Percentiles rank a stretch among this genome's conserved stretches.
These are phyloP conservation scores for Lutraria rhynchaena DNA, from an alignment of 1,140 invertebrate species.

Conservation along the genomic window DNA sequence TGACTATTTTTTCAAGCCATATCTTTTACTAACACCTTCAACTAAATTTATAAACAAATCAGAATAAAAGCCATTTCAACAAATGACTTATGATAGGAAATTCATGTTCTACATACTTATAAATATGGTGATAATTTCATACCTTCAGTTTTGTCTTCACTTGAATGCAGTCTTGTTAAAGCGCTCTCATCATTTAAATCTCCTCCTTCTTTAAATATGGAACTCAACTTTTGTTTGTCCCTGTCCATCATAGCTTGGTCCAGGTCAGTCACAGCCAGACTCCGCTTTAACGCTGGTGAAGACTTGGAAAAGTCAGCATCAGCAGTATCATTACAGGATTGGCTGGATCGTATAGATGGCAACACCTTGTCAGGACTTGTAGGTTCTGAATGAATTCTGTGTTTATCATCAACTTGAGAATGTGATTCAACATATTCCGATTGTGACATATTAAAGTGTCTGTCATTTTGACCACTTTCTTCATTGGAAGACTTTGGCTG, in stretches of 20 bases:
- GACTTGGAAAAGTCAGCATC: slow-evolving; percentile 23
- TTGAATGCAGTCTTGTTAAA: slow-evolving; percentile 1
- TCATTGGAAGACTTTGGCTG: not conserved
- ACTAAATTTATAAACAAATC: too few species aligned
- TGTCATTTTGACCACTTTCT: not conserved
- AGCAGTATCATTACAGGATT: slow-evolving; percentile 45
- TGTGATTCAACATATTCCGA: slow-evolving; percentile 34
- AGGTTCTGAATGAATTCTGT: slow-evolving; percentile 44
- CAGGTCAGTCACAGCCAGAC: slow-evolving; percentile 67
- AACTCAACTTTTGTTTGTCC: slow-evolving; percentile 66
- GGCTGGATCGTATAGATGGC: slow-evolving; percentile 21
- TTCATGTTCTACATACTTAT: too few species aligned
- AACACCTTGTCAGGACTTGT: slow-evolving; percentile 19
- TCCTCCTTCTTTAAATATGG: slow-evolving; percentile 56
- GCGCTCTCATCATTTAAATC: slow-evolving; percentile 18
- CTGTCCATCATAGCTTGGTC: slow-evolving; percentile 74
- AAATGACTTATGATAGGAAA: too few species aligned
- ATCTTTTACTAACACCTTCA: too few species aligned
- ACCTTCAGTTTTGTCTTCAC: slow-evolving; percentile 36
- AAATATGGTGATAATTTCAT: not conserved
- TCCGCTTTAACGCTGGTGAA: slow-evolving; percentile 56
- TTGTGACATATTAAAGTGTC: slow-evolving; percentile 32
- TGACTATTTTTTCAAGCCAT: too few species aligned
- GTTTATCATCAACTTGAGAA: not conserved
- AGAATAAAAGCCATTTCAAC: too few species aligned